Conservation (phyloP, 2,113 vertebrate genomes). For the Heterotilapia buettikoferi region DNA sequence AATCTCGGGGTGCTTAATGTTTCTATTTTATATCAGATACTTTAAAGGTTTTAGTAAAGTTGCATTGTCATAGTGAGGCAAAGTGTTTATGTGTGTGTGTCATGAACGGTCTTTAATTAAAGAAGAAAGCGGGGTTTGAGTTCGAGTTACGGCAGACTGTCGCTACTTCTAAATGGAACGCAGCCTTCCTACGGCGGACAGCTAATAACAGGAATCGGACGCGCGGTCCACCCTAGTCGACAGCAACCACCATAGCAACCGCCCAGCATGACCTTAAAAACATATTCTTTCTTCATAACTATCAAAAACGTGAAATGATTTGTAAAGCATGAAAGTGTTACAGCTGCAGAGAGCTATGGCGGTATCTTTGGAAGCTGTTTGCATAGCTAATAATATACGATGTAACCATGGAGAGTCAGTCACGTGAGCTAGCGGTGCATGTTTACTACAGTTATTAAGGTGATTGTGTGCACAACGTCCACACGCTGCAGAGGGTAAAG, state of each 20-base stretch:
- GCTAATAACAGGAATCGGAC: neutral
- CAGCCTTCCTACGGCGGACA: neutral
- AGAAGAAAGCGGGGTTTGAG: too few relatives aligned
- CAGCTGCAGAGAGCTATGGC: too few relatives aligned
- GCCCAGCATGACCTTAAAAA: fast-evolving
- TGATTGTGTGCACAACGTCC: neutral
- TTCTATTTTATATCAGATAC: too few relatives aligned
- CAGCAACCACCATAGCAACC: fast-evolving
- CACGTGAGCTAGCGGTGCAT: neutral
- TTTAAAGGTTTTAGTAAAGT: too few relatives aligned
- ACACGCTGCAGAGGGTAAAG: too few relatives aligned
- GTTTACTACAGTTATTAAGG: neutral
- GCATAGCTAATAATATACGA: neutral
- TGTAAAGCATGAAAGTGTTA: too few relatives aligned
- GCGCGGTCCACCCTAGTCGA: neutral
- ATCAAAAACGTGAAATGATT: fast-evolving
- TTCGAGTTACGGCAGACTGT: too few relatives aligned
- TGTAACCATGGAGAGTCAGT: neutral
- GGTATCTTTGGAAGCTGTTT: too few relatives aligned
- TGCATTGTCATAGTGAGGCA: too few relatives aligned
- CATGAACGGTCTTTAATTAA: too few relatives aligned
- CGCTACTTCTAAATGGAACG: neutral
- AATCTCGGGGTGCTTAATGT: too few relatives aligned
- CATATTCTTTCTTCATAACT: neutral
- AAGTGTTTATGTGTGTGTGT: too few relatives aligned